These are phyloP conservation scores for Myotis lucifugus DNA, from an alignment of 2,113 vertebrate genomes.

Conservation along the genomic window DNA sequence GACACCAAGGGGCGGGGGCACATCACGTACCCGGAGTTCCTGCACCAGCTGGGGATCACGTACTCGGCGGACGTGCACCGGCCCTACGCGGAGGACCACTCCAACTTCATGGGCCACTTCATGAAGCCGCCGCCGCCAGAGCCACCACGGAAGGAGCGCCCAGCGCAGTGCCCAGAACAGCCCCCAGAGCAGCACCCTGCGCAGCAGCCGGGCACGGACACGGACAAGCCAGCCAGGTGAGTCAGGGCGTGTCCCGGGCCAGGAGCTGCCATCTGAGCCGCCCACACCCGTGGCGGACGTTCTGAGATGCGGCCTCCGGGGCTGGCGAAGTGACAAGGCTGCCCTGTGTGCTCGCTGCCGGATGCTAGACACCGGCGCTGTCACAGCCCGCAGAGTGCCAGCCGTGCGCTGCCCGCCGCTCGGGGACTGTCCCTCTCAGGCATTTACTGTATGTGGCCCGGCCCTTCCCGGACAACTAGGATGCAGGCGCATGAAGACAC, in stretches of 20 bases:
- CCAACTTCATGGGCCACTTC: constrained; percentile 76
- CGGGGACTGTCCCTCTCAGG: neutral
- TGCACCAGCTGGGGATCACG: constrained; percentile 79
- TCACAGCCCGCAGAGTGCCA: neutral
- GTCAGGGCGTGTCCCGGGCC: accelerated
- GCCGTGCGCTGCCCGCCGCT: too few relatives aligned
- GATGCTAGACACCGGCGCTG: neutral
- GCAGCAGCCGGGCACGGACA: neutral
- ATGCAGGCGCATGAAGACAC: too few relatives aligned
- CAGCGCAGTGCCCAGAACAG: neutral
- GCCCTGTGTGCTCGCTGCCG: accelerated
- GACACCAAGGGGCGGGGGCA: constrained; percentile 82
- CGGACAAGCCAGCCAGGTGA: neutral
- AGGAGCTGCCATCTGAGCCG: accelerated
- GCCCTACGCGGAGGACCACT: constrained; percentile 66
- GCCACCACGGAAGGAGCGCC: neutral
- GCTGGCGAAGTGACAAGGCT: neutral
- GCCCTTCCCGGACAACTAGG: neutral
- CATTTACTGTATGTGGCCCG: accelerated
- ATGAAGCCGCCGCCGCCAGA: constrained; percentile 76
- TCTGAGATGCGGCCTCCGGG: neutral
- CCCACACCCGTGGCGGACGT: accelerated
- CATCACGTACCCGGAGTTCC: constrained; percentile 84
- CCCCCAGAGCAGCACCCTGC: neutral
- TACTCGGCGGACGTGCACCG: constrained; percentile 46